These are phyloP conservation scores for Ondatra zibethicus DNA, from an alignment of 2,113 vertebrate species.

Conservation along the genomic window DNA sequence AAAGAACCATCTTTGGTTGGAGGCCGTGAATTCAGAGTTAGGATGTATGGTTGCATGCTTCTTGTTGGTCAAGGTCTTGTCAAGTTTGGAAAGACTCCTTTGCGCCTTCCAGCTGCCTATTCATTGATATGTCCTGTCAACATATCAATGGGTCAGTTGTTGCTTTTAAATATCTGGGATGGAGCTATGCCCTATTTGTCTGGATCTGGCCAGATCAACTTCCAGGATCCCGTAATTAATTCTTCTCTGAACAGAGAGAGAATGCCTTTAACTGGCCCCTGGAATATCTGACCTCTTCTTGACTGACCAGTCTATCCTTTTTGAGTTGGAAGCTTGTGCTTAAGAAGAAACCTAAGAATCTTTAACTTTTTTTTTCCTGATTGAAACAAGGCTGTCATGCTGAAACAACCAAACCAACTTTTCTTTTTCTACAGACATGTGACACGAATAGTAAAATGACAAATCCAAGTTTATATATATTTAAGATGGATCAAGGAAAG, in stretches of 20 bases:
- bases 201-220: neutral
- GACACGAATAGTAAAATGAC: neutral
- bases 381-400: neutral
- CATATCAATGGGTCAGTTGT: neutral
- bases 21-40: neutral
- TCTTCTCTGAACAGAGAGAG: neutral
- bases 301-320: neutral
- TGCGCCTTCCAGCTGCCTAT: neutral
- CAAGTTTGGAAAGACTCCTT: neutral
- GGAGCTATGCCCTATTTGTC: neutral
- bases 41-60: neutral
- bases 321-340: neutral
- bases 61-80: neutral
- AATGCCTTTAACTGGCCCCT: neutral
- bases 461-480: neutral
- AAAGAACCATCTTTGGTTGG: too few species aligned
- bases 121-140: neutral
- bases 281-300: neutral
- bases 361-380: neutral
- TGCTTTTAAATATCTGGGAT: neutral
- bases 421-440: neutral
- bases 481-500: conserved; percentile 11
- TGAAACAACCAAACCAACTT: neutral
- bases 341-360: neutral
- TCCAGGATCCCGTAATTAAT: neutral